phyloP scores from a whole-genome alignment of 2,113 vertebrate genomes.

The Smithornis capensis region DNA sequence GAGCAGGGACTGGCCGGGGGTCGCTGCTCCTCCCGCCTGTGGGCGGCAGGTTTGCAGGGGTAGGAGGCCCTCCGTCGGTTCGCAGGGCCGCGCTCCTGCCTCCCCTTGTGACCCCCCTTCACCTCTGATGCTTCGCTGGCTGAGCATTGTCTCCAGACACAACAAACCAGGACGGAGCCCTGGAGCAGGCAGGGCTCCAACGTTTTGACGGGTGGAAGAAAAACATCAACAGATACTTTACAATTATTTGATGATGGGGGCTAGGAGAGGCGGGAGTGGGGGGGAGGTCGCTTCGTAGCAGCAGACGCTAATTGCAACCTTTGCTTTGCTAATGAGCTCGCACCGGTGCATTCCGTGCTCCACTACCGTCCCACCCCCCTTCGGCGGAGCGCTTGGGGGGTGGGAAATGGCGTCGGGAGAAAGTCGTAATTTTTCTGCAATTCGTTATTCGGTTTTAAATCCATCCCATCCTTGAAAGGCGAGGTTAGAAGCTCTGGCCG shows the following conservation, averaged over 20 bases:
- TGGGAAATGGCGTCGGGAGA: background rate
- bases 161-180: constrained; percentile 26
- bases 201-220: constrained; percentile 47
- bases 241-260: constrained; percentile 32
- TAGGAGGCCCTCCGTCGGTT: background rate
- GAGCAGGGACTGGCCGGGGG: background rate
- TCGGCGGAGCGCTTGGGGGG: background rate
- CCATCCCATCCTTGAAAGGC: background rate
- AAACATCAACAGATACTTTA: constrained; percentile 37
- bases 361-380: background rate
- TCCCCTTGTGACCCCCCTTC: constrained; percentile 15
- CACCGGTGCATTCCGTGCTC: background rate
- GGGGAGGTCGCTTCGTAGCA: background rate
- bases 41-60: background rate
- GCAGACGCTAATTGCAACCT: constrained; percentile 22
- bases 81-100: background rate
- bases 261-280: background rate
- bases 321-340: constrained; percentile 36
- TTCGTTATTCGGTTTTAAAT: background rate
- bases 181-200: constrained; percentile 37
- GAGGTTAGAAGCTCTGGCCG: background rate
- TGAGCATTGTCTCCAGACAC: constrained; percentile 54
- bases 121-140: constrained; percentile 3
- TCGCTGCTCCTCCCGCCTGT: background rate
- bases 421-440: background rate